A percentile compares a stretch with the other conserved stretches of the same genome.
These are phyloP conservation scores for Limnephilus marmoratus DNA, from an alignment of 2,888 invertebrate genomes.

Conservation along the genomic window DNA sequence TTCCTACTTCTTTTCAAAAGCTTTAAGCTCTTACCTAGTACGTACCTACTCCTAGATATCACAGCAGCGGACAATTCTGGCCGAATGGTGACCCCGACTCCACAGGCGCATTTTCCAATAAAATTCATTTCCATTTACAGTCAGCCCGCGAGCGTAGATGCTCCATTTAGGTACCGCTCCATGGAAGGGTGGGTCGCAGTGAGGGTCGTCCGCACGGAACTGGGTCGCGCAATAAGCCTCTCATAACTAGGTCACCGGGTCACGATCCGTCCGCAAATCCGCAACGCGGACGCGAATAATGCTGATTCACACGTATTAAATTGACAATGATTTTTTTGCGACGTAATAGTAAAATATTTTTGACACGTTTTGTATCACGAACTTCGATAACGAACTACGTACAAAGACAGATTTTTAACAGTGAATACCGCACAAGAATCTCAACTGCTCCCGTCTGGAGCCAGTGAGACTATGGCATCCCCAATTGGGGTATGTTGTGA, in stretches of 20 bases:
- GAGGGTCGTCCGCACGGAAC: background rate
- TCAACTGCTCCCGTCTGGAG: no score
- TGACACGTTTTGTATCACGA: background rate
- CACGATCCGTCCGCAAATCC: constrained; percentile 17
- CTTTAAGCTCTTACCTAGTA: background rate
- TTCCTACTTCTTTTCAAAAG: background rate
- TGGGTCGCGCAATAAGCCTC: background rate
- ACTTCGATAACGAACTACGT: background rate
- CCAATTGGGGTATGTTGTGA: no score
- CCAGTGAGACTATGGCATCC: no score
- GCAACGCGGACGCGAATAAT: background rate
- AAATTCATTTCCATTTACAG: background rate
- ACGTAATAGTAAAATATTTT: background rate
- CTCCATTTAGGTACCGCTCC: background rate
- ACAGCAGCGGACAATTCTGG: background rate
- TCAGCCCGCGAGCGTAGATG: background rate
- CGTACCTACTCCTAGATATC: background rate
- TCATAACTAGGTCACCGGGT: constrained; percentile 23
- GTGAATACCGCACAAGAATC: no score
- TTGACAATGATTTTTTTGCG: background rate
- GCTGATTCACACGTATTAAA: background rate
- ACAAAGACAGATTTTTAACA: background rate
- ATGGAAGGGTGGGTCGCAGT: background rate
- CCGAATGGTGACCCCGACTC: background rate
- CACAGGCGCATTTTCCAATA: background rate